Evolutionary conservation across 1,140 invertebrate genomes (phyloP).

Genomic region (Drosophila ambigua): DNA sequence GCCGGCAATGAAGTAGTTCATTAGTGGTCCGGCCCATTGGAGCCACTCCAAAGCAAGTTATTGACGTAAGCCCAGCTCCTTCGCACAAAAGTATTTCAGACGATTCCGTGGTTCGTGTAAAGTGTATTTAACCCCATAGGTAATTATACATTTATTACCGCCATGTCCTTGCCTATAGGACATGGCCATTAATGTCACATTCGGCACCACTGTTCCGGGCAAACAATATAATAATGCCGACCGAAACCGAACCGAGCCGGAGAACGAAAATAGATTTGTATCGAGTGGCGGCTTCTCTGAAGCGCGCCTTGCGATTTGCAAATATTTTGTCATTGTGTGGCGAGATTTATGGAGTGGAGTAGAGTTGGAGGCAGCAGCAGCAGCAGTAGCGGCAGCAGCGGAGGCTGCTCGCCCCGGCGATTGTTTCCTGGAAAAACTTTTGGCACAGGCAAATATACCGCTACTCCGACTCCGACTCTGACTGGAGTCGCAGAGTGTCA

Average conservation of each 20-base stretch:
- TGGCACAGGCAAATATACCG: slow-evolving; percentile 76
- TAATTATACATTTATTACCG: too few relatives aligned
- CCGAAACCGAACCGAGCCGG: slow-evolving; percentile 39
- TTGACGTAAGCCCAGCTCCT: too few relatives aligned
- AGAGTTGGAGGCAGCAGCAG: slow-evolving; percentile 45
- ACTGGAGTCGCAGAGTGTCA: slow-evolving; percentile 62
- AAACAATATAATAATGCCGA: slow-evolving; percentile 80
- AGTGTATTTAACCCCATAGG: too few relatives aligned
- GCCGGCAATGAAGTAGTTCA: too few relatives aligned
- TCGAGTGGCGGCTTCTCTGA: slow-evolving; percentile 81
- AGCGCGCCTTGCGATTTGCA: slow-evolving; percentile 83
- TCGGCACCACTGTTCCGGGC: slow-evolving; percentile 33
- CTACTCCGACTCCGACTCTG: slow-evolving; percentile 49
- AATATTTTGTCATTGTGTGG: slow-evolving; percentile 84
- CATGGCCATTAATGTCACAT: neutral
- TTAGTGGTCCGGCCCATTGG: neutral
- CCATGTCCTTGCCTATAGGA: neutral
- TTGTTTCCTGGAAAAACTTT: slow-evolving; percentile 79
- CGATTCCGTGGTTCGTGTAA: too few relatives aligned
- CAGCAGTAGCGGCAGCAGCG: slow-evolving; percentile 27
- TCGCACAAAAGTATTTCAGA: too few relatives aligned
- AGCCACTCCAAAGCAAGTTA: too few relatives aligned
- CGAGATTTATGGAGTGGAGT: slow-evolving; percentile 83
- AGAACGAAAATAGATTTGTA: slow-evolving; percentile 83
- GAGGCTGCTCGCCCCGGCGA: slow-evolving; percentile 63